Conservation (phyloP, 2,797 vertebrate species). For the Setipinna tenuifilis region DNA sequence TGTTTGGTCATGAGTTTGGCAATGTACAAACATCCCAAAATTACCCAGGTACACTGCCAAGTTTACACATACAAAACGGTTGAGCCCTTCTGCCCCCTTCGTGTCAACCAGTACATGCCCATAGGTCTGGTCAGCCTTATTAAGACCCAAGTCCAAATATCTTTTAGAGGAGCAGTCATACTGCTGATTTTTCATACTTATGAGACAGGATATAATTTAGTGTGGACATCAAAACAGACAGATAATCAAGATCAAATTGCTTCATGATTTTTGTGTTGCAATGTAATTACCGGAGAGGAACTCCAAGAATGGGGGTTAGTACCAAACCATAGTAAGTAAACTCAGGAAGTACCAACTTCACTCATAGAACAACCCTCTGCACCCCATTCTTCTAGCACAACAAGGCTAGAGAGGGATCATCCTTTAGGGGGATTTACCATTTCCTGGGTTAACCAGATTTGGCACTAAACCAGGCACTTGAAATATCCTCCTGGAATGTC, state of each 20-base stretch:
- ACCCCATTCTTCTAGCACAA: no score
- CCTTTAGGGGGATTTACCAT: no score
- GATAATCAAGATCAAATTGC: background rate
- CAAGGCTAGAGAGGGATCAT: no score
- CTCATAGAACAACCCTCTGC: no score
- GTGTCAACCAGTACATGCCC: background rate
- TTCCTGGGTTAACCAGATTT: no score
- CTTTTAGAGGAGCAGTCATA: background rate
- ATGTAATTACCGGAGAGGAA: background rate
- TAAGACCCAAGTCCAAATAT: background rate
- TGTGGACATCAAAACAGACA: background rate
- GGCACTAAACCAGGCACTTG: slow-evolving; percentile 19
- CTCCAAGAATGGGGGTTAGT: no score
- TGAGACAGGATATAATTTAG: background rate
- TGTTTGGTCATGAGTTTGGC: slow-evolving; percentile 9
- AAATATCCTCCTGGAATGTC: slow-evolving; percentile 10
- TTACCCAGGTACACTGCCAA: background rate
- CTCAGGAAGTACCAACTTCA: no score
- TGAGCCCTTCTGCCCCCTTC: background rate
- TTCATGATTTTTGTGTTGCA: background rate
- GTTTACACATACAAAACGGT: background rate
- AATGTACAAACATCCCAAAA: background rate
- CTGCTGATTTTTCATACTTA: background rate
- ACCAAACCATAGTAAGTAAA: no score
- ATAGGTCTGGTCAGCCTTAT: background rate